Evolutionary conservation across 2,797 vertebrate species (phyloP).

Genomic region (Esox lucius): DNA sequence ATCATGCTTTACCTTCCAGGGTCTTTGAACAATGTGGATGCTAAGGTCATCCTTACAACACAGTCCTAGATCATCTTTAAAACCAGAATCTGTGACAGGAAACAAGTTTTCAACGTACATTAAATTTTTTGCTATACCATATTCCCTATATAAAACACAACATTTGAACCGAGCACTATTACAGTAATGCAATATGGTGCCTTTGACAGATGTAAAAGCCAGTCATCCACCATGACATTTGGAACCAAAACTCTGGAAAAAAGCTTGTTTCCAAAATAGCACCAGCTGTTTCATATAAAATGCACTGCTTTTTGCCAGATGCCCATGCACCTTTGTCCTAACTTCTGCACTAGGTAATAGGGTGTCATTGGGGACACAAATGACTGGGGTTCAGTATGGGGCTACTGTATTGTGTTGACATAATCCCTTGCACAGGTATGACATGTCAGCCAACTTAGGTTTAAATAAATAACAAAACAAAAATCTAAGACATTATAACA

Average conservation of each 20-base stretch:
- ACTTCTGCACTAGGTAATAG: neutral
- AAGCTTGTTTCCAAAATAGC: too few species aligned
- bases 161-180: neutral
- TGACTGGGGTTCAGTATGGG: neutral
- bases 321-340: too few species aligned
- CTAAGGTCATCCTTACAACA: conserved; percentile 13
- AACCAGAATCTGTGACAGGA: neutral
- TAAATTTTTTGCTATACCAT: neutral
- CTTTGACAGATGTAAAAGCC: too few species aligned
- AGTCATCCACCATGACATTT: too few species aligned
- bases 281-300: too few species aligned
- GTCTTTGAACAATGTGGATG: conserved; percentile 11
- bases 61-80: neutral
- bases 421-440: neutral
- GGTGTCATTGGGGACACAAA: neutral
- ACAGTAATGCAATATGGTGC: neutral
- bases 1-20: conserved; percentile 29
- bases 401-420: neutral
- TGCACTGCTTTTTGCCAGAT: too few species aligned
- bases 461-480: neutral
- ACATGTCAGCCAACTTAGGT: neutral
- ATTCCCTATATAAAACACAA: neutral
- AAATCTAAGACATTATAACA: neutral
- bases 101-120: neutral
- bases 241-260: too few species aligned